These are phyloP conservation scores for Psammodynastes pulverulentus DNA, from an alignment of 2,113 vertebrate species.

Conservation along the genomic window DNA sequence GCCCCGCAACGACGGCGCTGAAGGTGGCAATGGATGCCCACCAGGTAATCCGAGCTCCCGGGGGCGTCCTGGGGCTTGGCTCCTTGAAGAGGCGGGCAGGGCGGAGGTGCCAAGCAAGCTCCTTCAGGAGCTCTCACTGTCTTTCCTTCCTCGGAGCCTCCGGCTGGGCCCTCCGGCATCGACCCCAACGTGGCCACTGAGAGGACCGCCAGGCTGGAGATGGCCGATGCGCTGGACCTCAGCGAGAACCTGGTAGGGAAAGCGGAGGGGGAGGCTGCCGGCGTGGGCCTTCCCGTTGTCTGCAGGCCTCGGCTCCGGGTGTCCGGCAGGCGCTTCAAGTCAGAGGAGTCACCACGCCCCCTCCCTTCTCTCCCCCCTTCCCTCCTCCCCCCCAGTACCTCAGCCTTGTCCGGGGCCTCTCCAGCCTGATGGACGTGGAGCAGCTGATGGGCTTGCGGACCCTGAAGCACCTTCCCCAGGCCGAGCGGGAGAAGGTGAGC, in stretches of 20 bases:
- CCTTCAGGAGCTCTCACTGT: neutral
- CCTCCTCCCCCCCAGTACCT: constrained; percentile 65
- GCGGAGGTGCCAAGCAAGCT: neutral
- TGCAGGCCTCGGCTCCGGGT: neutral
- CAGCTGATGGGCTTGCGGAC: constrained; percentile 70
- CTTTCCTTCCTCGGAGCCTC: constrained; percentile 44
- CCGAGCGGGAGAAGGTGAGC: constrained; percentile 58
- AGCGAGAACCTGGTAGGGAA: constrained; percentile 73
- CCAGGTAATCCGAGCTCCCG: constrained; percentile 26
- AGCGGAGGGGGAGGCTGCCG: neutral
- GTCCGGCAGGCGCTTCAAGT: neutral
- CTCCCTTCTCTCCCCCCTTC: neutral
- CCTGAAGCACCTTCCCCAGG: constrained; percentile 65
- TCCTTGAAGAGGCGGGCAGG: neutral
- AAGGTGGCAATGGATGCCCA: neutral
- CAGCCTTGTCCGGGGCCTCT: constrained; percentile 66
- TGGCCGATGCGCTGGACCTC: constrained; percentile 57
- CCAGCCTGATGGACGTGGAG: constrained; percentile 71
- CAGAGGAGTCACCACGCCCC: too few species aligned
- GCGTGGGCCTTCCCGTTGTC: neutral
- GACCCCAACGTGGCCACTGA: neutral
- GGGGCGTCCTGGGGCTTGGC: accelerated
- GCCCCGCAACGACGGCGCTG: accelerated
- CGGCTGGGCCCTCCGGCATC: neutral
- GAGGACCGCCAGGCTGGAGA: constrained; percentile 36